Evolutionary conservation across 2,797 vertebrate genomes (phyloP).

Genomic region (Rhodeus uyekii): DNA sequence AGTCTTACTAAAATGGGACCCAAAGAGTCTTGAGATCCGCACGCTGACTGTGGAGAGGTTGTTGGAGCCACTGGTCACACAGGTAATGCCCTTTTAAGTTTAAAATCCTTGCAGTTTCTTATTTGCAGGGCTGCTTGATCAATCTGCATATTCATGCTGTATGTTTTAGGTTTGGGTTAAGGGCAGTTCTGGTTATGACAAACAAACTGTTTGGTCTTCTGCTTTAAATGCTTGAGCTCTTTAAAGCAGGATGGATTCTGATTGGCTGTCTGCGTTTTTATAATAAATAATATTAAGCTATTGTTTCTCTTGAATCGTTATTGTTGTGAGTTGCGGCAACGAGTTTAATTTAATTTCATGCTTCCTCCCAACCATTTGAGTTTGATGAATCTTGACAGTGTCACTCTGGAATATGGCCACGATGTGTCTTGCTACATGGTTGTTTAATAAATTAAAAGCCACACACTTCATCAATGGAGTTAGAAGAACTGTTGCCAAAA

Average conservation of each 20-base stretch:
- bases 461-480: no score
- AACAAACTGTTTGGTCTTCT: no score
- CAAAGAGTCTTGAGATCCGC: conserved; percentile 85
- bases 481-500: no score
- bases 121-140: background rate
- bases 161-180: background rate
- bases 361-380: no score
- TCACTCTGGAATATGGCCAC: no score
- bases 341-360: no score
- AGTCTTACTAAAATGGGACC: conserved; percentile 85
- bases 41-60: conserved; percentile 84
- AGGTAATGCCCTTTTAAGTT: conserved; percentile 65
- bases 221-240: background rate
- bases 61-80: conserved; percentile 83
- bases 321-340: no score
- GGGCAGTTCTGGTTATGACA: no score
- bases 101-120: background rate
- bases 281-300: background rate
- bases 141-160: background rate
- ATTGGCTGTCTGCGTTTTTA: background rate
- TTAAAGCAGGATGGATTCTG: background rate
- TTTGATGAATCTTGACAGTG: no score
- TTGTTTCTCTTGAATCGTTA: background rate
- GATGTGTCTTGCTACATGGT: no score
- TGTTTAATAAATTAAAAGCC: no score